Evolutionary conservation across 1,140 invertebrate genomes (phyloP), one percentile per base, ranked within the genome.

Genomic region (Triops cancriformis): DNA sequence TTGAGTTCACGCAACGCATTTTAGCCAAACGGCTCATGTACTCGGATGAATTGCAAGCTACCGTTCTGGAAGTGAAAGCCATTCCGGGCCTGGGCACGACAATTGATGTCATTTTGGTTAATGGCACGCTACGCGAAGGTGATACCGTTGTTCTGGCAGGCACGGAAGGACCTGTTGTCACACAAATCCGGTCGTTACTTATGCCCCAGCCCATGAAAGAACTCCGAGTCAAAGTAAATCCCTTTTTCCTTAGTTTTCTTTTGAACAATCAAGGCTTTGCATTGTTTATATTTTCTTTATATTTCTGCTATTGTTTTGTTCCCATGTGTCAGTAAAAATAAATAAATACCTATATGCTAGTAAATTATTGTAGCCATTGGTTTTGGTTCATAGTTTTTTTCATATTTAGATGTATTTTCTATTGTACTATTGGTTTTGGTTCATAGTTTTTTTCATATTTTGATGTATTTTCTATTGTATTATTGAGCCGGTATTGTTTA

Each of bases 141-240:
- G 96, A 99, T 81, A 96, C 94, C 0, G 92, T 98, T 84, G 90
- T 99, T 31, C 85, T 99, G 43, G 97, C 98, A 11, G 98, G 98
- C 42, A 98, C 96, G 5, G 98, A 99, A 83, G 98, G 98, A 23
- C 96, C 98, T 2, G 97, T 99, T 75, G 94, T 97, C 4, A 99
- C 98, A 1, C 95, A 98, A 87, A 97, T 99, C 80, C 88, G 97
- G 73, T 98, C 97, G 6, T 87, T 99, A 1, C 88, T 99, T 3
- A 98, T 99, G 93, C 98, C 98, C 2, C 94, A 98, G 84, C 97
- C 98, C 0, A 90, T 99, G 87, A 97, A 95, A 85, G 98, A 99
- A 85, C 86, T 99, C n/a, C 87, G 97, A 81, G 96, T 99, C 1
- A 99, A 98, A 89, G 94, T 95, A 85, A 83, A 78, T 78, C 2